Evolutionary conservation across 2,113 vertebrate genomes (phyloP).

Genomic region (Potamarius usumacintae): DNA sequence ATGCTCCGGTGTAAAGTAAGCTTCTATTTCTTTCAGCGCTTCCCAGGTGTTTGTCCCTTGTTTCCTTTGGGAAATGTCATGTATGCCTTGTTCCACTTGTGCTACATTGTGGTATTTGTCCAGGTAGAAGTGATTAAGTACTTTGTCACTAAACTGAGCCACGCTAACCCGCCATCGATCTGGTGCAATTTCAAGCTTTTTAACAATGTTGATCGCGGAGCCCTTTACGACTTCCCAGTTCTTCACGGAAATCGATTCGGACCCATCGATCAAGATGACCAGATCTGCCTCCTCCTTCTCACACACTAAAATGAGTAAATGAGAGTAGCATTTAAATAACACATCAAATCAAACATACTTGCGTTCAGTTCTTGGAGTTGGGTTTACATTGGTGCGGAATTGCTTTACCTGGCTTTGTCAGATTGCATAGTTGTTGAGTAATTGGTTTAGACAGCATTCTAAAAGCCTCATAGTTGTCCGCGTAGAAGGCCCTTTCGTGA

Average conservation of each 20-base stretch:
- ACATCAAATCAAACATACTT: background rate
- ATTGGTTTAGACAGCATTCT: slow-evolving; percentile 70
- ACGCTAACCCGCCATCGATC: slow-evolving; percentile 67
- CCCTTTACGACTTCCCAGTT: slow-evolving; percentile 71
- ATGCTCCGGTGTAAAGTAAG: slow-evolving; percentile 61
- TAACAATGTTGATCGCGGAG: slow-evolving; percentile 66
- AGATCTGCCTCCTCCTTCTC: slow-evolving; percentile 69
- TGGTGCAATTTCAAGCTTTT: slow-evolving; percentile 65
- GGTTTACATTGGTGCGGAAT: background rate
- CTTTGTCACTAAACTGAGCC: slow-evolving; percentile 70
- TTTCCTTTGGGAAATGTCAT: slow-evolving; percentile 48
- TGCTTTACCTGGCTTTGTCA: slow-evolving; percentile 73
- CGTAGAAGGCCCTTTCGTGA: slow-evolving; percentile 65
- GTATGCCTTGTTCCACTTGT: slow-evolving; percentile 58
- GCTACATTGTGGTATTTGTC: slow-evolving; percentile 54
- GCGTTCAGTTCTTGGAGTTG: background rate
- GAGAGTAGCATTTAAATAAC: background rate
- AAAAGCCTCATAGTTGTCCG: slow-evolving; percentile 64
- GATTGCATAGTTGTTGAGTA: slow-evolving; percentile 66
- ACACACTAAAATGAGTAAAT: slow-evolving; percentile 66
- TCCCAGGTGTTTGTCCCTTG: slow-evolving; percentile 63
- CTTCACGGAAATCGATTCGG: slow-evolving; percentile 55
- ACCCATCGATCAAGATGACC: slow-evolving; percentile 78
- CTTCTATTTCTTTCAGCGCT: slow-evolving; percentile 59
- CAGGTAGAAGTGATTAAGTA: slow-evolving; percentile 71